Conservation (phyloP, 2,888 invertebrate species). For the Drosophila paranaensis region DNA sequence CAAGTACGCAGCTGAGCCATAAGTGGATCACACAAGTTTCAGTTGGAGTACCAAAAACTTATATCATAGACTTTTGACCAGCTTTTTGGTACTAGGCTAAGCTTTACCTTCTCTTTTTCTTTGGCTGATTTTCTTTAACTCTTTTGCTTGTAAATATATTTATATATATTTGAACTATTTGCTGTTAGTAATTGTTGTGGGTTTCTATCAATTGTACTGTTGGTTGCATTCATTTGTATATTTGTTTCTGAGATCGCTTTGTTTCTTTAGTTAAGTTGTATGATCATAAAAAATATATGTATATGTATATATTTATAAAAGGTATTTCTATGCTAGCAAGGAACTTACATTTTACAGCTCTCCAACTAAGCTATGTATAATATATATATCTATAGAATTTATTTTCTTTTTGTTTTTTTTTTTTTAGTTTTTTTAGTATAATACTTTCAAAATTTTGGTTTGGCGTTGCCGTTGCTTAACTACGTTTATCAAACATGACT, state of each 20-base stretch:
- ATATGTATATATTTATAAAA: conserved; percentile 23
- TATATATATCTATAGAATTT: conserved; percentile 32
- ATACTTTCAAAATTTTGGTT: conserved; percentile 31
- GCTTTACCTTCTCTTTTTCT: conserved; percentile 8
- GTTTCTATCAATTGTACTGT: conserved; percentile 57
- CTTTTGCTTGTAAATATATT: conserved; percentile 30
- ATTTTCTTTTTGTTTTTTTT: conserved; percentile 7
- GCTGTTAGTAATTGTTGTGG: conserved; percentile 54
- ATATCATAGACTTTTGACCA: conserved; percentile 30
- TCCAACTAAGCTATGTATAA: conserved; percentile 56
- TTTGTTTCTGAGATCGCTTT: conserved; percentile 67
- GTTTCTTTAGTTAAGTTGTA: conserved; percentile 33
- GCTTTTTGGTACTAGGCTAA: conserved; percentile 15
- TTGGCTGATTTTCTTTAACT: conserved; percentile 33
- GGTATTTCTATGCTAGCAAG: conserved; percentile 54
- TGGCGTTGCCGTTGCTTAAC: conserved; percentile 51
- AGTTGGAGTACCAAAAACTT: conserved; percentile 14
- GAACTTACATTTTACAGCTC: conserved; percentile 66
- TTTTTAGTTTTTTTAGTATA: conserved; percentile 17
- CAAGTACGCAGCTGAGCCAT: conserved; percentile 41
- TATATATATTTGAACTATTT: conserved; percentile 75
- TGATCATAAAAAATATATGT: conserved; percentile 37
- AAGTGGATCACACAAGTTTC: conserved; percentile 16
- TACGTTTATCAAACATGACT: conserved; percentile 36
- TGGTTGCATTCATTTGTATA: conserved; percentile 66